Conservation (phyloP, 1,140 invertebrate genomes). For the Pantala flavescens region DNA sequence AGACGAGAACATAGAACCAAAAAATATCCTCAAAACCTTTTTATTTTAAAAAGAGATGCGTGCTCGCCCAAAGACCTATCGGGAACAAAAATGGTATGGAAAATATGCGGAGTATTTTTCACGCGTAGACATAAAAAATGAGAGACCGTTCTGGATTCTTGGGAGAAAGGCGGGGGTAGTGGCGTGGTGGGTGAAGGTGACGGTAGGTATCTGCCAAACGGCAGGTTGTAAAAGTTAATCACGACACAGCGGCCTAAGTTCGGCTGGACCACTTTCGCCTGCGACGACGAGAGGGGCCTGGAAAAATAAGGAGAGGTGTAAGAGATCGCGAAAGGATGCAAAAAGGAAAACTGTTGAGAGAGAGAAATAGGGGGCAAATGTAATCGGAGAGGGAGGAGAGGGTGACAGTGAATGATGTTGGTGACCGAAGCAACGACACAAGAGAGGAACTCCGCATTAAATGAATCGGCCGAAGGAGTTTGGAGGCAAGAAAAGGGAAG, state of each 20-base stretch:
- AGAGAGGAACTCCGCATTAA: not conserved
- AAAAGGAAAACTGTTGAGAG: not conserved
- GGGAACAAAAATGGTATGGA: too few relatives aligned
- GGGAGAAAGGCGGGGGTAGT: not conserved
- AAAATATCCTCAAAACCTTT: too few relatives aligned
- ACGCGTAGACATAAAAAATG: not conserved
- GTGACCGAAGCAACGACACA: not conserved
- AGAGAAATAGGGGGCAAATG: not conserved
- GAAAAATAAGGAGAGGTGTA: not conserved
- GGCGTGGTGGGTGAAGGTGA: not conserved
- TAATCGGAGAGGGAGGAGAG: not conserved
- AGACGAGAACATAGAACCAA: too few relatives aligned
- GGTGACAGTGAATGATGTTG: not conserved
- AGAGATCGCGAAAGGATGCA: not conserved
- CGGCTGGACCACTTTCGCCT: not conserved
- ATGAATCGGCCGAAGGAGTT: not conserved
- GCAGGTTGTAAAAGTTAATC: slow-evolving; percentile 9
- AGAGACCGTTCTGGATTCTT: not conserved
- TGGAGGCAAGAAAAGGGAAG: not conserved
- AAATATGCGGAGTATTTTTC: too few relatives aligned
- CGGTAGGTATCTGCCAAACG: not conserved
- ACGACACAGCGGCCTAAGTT: not conserved
- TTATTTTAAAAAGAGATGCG: too few relatives aligned
- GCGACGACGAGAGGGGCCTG: not conserved
- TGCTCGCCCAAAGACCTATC: too few relatives aligned